These are phyloP conservation scores for Sabellastarte sp. DNA, from an alignment of 2,888 invertebrate species.

Conservation along the genomic window DNA sequence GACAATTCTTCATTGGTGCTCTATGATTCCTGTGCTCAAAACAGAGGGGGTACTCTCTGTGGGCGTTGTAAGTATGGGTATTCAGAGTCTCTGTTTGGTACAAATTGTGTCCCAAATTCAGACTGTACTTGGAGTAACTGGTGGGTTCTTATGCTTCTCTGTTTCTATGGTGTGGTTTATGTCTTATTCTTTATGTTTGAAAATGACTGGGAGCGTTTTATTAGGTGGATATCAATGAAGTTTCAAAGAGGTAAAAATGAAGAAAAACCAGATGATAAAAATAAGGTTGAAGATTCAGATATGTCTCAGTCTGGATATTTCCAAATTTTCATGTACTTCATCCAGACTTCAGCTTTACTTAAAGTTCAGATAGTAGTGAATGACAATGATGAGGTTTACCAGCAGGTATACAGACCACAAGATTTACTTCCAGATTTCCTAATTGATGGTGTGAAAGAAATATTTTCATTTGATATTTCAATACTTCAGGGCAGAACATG, in stretches of 20 bases:
- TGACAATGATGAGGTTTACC: conserved; percentile 1
- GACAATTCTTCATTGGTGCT: neutral
- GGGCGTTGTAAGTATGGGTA: conserved; percentile 18
- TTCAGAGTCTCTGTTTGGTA: conserved; percentile 21
- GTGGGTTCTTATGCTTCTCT: neutral
- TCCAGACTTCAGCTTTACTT: conserved; percentile 20
- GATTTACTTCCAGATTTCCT: conserved; percentile 7
- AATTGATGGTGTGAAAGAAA: conserved; percentile 2
- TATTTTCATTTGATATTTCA: conserved; percentile 9
- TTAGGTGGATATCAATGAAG: neutral
- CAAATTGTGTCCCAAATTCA: conserved; percentile 15
- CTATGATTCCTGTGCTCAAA: conserved; percentile 9
- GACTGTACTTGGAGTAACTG: conserved; percentile 7
- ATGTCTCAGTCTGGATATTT: conserved; percentile 14
- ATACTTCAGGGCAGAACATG: conserved; percentile 4
- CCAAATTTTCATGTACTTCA: conserved; percentile 27
- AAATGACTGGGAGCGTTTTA: conserved; percentile 9
- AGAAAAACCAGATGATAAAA: neutral
- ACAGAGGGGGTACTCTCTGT: conserved; percentile 21
- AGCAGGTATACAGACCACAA: conserved; percentile 2
- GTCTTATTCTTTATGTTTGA: conserved; percentile 23
- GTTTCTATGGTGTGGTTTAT: conserved; percentile 21
- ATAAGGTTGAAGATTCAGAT: neutral
- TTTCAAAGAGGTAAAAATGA: neutral
- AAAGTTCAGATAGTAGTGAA: conserved; percentile 12